These are phyloP conservation scores for Phengaris arion DNA, from an alignment of 2,888 invertebrate species.

Conservation along the genomic window DNA sequence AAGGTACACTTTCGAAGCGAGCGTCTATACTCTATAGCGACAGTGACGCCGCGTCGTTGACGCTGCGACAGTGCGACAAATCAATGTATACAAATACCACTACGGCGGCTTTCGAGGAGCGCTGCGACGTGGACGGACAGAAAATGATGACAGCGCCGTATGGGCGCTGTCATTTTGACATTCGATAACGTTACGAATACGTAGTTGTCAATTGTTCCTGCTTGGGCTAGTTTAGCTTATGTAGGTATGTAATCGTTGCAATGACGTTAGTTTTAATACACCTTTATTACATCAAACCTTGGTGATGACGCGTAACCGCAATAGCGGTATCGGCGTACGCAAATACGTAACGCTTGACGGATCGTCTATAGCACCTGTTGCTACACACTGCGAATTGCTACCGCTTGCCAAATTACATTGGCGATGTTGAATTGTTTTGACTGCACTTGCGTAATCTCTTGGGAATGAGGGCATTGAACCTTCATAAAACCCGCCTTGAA, in stretches of 20 bases:
- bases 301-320: background rate
- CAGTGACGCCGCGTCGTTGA: too few species aligned
- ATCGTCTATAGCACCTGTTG: background rate
- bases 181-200: too few species aligned
- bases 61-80: too few species aligned
- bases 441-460: slow-evolving; percentile 6
- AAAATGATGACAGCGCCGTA: too few species aligned
- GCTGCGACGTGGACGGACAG: too few species aligned
- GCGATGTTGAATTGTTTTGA: background rate
- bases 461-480: background rate
- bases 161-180: too few species aligned
- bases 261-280: background rate
- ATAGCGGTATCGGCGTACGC: slow-evolving; percentile 14
- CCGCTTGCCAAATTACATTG: background rate
- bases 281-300: background rate
- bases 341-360: slow-evolving; percentile 15
- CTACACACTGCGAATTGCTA: background rate
- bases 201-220: too few species aligned
- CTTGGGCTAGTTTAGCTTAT: too few species aligned
- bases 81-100: too few species aligned
- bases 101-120: too few species aligned
- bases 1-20: too few species aligned
- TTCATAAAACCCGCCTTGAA: background rate
- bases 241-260: background rate
- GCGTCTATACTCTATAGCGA: too few species aligned